Base-by-base conservation (phyloP, 2,113 vertebrate species). In the Epinephelus moara region DNA sequence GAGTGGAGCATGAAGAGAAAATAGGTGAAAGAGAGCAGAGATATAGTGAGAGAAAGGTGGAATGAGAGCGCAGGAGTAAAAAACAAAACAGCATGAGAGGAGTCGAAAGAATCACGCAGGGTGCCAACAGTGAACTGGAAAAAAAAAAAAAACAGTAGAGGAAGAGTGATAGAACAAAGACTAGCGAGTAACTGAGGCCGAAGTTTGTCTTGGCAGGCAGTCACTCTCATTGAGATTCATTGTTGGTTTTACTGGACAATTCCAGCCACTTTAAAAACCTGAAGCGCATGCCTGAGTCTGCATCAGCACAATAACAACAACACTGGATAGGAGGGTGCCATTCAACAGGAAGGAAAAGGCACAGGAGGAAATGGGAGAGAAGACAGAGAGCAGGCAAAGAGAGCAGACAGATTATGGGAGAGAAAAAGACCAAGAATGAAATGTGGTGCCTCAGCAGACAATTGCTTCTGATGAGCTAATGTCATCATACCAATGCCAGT, bases 121-220 rank as follows among this genome's bases (percentile, higher is more conserved):
- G 75, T 84, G 90, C 81, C 82, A 78, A 69, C 30, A 78, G 74
- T 15, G 64, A 59, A 81, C 6, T 62, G 50, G 30, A 30, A 30
- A 89, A 75, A 77, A 47, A n/a, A 10, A 63, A 61, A 64, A 27
- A 67, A 56, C 47, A 73, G 75, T 2, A 19, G 61, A 72, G 57
- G 78, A 84, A 75, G 82, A 83, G 82, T 21, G 37, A 21, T 4
- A 53, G 72, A 84, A 80, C 63, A 90, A 78, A 88, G 77, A 74
- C 67, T 3, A n/a, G 70, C 50, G 78, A 74, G 78, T 60, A 53
- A 88, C 75, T 50, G 70, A 79, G 70, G 78, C 76, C 75, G 55
- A 88, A 92, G 90, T 91, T 92, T 70, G 70, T 83, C 78, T 91
- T 91, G 89, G 91, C 90, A 86, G 82, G 42, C 81, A 59, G 62